Evolutionary conservation across 2,888 invertebrate species (phyloP).

Genomic region (Orchesella flavescens): DNA sequence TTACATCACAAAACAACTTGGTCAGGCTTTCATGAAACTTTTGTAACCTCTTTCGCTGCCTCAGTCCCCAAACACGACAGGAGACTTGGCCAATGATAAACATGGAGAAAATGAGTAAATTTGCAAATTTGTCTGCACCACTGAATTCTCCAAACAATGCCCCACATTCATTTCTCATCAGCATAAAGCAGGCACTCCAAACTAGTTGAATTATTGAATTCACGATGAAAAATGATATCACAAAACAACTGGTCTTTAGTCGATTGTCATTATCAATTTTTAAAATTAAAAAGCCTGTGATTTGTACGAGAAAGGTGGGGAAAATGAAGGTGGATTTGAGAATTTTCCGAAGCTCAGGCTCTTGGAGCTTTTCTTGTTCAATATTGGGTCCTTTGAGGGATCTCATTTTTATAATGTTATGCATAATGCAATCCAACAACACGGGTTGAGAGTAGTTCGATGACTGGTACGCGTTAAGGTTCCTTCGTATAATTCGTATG

Average conservation of each 20-base stretch:
- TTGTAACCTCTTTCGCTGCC: neutral
- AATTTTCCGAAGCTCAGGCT: neutral
- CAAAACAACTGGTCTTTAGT: neutral
- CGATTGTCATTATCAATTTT: neutral
- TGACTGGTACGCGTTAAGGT: no score
- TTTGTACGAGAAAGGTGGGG: neutral
- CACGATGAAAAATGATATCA: neutral
- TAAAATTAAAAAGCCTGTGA: slow-evolving; percentile 12
- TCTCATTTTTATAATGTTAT: no score
- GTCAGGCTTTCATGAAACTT: slow-evolving; percentile 16
- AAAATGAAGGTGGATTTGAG: neutral
- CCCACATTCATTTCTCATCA: slow-evolving; percentile 12
- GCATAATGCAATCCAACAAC: no score
- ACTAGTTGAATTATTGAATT: slow-evolving; percentile 1
- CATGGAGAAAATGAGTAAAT: neutral
- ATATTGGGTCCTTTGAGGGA: no score
- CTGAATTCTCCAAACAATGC: slow-evolving; percentile 30
- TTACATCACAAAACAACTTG: neutral
- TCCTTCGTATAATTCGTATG: no score
- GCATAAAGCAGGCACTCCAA: neutral
- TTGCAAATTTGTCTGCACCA: slow-evolving; percentile 1
- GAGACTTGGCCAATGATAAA: neutral
- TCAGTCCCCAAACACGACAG: neutral
- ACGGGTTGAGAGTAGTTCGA: no score
- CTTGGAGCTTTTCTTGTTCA: no score